Base-by-base conservation (phyloP, 2,113 vertebrate species). In the Procavia capensis region DNA sequence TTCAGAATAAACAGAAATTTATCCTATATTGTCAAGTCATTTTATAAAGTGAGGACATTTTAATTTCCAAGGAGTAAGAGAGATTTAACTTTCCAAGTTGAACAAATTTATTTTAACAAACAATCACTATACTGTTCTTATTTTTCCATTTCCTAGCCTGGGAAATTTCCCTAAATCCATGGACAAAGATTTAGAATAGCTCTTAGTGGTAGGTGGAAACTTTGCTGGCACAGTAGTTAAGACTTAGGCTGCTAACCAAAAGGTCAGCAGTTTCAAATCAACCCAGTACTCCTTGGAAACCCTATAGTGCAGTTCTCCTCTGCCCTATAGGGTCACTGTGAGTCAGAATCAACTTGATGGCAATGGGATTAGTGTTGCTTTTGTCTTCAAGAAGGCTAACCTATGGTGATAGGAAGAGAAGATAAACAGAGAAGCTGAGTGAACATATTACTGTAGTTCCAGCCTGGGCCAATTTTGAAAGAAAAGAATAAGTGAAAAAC, bases 131-230 rank as follows among this genome's bases (percentile, higher is more conserved):
- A 86, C 57, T 74, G 86, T 81, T 41, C 9, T 75, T 74, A 64
- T 87, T 82, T 70, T 50, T 19, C 14, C 9, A 95, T 45, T 45
- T 87, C 75, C 22, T 34, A 75, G 76, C 74, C 36, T 54, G 75
- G 61, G 74, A 75, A 74, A 57, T 87, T 20, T 82, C 76, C 66
- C 75, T 16, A 87, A 61, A 87, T 39, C 57, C 86, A 86, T 14
- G 76, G 54, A 91, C 27, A 72, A 94, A 27, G n/a, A 59, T 90
- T 64, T 85, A 29, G 63, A 94, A 61, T 76, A 89, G 83, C 41
- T 61, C 76, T 41, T 76, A 64, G 14, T 27, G 59, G 22, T 59
- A 80, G n/a, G n/a, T n/a, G n/a, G n/a, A n/a, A n/a, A n/a, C n/a
- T n/a, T n/a, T n/a, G n/a, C n/a, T n/a, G n/a, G n/a, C n/a, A n/a